Evolutionary conservation across 2,113 vertebrate species (phyloP).

Genomic region (Cavia porcellus): DNA sequence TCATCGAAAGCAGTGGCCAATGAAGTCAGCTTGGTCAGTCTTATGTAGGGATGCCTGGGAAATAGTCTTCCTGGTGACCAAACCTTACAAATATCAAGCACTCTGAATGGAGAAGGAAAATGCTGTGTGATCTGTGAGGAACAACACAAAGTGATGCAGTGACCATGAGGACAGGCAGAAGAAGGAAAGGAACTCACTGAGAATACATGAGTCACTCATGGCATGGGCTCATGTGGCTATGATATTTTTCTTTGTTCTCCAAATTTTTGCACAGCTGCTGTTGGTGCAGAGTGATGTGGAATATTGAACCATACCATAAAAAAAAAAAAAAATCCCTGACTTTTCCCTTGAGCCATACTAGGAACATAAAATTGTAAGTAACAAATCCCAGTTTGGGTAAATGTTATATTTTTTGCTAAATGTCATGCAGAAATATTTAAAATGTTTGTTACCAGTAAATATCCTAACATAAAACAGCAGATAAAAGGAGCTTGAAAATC

Average conservation of each 20-base stretch:
- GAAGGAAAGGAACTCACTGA: not conserved
- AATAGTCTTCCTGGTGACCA: slow-evolving; percentile 15
- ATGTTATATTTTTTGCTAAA: slow-evolving; percentile 29
- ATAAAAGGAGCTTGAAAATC: not conserved
- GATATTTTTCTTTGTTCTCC: not conserved
- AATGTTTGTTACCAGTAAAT: not conserved
- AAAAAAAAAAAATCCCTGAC: not conserved
- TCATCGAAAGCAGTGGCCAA: slow-evolving; percentile 44
- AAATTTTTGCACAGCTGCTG: not conserved
- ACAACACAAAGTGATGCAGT: not conserved
- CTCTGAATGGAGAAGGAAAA: not conserved
- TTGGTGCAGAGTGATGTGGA: not conserved
- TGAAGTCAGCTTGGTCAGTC: not conserved
- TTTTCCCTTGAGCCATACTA: not conserved
- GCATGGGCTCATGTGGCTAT: not conserved
- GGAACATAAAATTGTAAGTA: not conserved
- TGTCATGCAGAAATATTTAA: not conserved
- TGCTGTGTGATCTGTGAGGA: not conserved
- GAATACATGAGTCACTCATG: not conserved
- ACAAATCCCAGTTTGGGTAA: not conserved
- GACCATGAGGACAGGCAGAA: not conserved
- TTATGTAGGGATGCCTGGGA: slow-evolving; percentile 28
- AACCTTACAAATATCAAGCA: slow-evolving; percentile 38
- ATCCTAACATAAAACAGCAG: not conserved
- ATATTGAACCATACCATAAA: not conserved